phyloP scores from a whole-genome alignment of 1,140 invertebrate genomes.

The Macrostomum lignano region DNA sequence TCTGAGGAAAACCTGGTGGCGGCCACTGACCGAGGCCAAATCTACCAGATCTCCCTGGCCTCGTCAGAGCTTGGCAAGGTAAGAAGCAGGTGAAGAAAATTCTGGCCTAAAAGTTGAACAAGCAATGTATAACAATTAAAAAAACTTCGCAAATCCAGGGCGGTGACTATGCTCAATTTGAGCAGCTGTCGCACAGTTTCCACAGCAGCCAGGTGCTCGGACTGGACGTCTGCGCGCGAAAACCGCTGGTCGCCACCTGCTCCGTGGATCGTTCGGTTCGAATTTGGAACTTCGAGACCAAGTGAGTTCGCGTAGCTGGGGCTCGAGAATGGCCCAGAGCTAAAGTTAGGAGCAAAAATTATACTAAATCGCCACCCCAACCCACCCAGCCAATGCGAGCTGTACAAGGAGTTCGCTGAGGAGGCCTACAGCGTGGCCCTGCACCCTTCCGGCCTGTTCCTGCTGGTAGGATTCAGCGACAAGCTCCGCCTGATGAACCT shows the following conservation, averaged over 20 bases:
- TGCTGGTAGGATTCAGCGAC: slow-evolving; percentile 59
- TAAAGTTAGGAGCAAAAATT: no score
- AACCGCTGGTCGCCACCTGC: slow-evolving; percentile 52
- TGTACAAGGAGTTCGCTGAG: slow-evolving; percentile 49
- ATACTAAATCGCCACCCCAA: no score
- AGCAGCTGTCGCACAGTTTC: background rate
- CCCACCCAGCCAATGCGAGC: no score
- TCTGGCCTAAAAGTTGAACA: no score
- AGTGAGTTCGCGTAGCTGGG: slow-evolving; percentile 12
- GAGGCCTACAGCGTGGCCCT: slow-evolving; percentile 46
- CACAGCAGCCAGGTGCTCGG: slow-evolving; percentile 13
- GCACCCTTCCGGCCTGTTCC: slow-evolving; percentile 52
- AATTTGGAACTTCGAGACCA: slow-evolving; percentile 59
- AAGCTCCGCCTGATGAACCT: slow-evolving; percentile 55
- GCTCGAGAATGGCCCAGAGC: no score
- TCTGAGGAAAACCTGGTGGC: slow-evolving; percentile 27
- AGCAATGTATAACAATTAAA: no score
- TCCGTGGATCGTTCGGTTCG: slow-evolving; percentile 50
- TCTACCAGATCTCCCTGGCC: slow-evolving; percentile 25
- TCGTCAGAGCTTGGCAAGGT: slow-evolving; percentile 27
- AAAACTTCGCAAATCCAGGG: no score
- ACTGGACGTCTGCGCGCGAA: slow-evolving; percentile 52
- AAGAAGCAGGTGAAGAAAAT: no score
- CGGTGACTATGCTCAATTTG: no score
- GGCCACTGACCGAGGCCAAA: slow-evolving; percentile 25